A percentile compares a stretch with the other conserved stretches of the same genome.
Evolutionary conservation across 2,888 invertebrate genomes (phyloP).

Genomic region (Digitonthophagus gazella): DNA sequence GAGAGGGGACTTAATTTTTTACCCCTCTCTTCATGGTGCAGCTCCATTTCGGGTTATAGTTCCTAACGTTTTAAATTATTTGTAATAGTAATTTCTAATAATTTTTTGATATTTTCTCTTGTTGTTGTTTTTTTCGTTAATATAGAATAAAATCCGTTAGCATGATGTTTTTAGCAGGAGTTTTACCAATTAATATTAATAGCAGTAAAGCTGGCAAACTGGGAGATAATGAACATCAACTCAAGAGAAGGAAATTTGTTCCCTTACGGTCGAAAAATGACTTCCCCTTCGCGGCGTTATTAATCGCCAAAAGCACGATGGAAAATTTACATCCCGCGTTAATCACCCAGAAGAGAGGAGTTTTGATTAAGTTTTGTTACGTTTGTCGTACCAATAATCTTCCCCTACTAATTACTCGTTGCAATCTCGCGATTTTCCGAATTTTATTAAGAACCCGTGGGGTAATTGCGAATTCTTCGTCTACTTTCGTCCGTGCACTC

Average conservation of each 20-base stretch:
- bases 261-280: not conserved
- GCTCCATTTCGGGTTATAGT: too few species aligned
- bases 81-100: too few species aligned
- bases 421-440: conserved; percentile 12
- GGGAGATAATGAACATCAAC: not conserved
- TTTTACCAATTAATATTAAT: not conserved
- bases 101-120: too few species aligned
- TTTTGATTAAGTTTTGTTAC: not conserved
- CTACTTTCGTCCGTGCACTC: not conserved
- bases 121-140: too few species aligned
- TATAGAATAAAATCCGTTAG: too few species aligned
- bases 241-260: not conserved
- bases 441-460: not conserved
- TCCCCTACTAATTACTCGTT: not conserved
- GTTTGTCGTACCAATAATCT: not conserved
- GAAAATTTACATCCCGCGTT: not conserved
- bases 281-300: not conserved
- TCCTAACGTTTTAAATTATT: too few species aligned
- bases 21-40: too few species aligned
- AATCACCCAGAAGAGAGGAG: not conserved
- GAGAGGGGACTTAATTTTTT: too few species aligned
- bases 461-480: not conserved
- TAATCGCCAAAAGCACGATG: not conserved
- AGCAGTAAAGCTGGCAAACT: not conserved
- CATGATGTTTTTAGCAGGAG: too few species aligned